These are phyloP conservation scores for Antigone vipio DNA, from an alignment of 2,113 vertebrate genomes.

Conservation along the genomic window DNA sequence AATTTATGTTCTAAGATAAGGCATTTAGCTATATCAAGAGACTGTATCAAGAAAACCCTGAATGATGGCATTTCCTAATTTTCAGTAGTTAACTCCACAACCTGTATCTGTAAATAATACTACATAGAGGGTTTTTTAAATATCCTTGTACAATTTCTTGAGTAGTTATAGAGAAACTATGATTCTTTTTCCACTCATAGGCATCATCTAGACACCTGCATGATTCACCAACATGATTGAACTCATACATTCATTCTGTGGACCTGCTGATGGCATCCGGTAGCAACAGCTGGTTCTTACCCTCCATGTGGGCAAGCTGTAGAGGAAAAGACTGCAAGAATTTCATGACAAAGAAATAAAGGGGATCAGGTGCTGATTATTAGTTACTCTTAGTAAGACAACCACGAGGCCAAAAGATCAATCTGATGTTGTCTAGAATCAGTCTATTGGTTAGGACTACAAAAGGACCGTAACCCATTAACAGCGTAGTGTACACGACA, in stretches of 20 bases:
- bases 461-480: neutral
- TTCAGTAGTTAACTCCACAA: neutral
- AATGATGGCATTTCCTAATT: neutral
- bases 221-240: neutral
- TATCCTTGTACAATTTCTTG: neutral
- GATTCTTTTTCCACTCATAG: neutral
- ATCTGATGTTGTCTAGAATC: neutral
- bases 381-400: neutral
- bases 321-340: neutral
- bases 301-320: neutral
- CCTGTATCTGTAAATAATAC: neutral
- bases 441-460: neutral
- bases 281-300: neutral
- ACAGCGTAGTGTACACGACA: neutral
- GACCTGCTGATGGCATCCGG: neutral
- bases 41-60: neutral
- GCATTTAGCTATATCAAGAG: neutral
- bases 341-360: neutral
- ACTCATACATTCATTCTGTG: neutral
- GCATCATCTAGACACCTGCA: neutral
- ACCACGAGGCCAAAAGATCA: neutral
- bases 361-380: neutral
- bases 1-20: neutral
- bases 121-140: neutral
- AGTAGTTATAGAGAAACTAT: neutral